These are phyloP conservation scores for Acrobasis suavella DNA, from an alignment of 2,888 invertebrate genomes.

Conservation along the genomic window DNA sequence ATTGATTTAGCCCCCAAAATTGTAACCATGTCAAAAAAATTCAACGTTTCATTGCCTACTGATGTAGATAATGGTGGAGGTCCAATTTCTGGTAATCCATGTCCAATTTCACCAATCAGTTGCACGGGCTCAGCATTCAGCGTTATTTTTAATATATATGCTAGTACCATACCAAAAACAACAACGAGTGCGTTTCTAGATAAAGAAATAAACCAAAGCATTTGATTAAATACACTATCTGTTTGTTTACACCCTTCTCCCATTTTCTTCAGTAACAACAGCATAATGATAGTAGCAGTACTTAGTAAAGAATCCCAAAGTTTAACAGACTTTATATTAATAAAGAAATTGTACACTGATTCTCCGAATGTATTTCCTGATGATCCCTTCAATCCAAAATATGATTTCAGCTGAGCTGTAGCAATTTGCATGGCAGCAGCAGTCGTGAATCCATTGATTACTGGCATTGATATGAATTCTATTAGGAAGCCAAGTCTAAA, in stretches of 20 bases:
- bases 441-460: conserved; percentile 91
- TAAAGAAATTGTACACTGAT: conserved; percentile 83
- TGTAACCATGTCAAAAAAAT: conserved; percentile 84
- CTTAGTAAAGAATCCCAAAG: conserved; percentile 87
- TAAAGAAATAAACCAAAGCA: conserved; percentile 85
- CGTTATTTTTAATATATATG: conserved; percentile 64
- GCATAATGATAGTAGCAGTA: conserved; percentile 82
- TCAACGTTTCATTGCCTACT: conserved; percentile 81
- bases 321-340: conserved; percentile 81
- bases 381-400: conserved; percentile 85
- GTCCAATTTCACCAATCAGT: conserved; percentile 85
- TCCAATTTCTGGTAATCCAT: conserved; percentile 86
- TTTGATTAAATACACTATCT: conserved; percentile 67
- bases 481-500: conserved; percentile 91
- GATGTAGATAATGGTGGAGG: conserved; percentile 86
- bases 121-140: conserved; percentile 81
- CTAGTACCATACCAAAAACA: conserved; percentile 86
- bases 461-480: conserved; percentile 93
- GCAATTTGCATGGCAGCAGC: conserved; percentile 93
- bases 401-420: conserved; percentile 88
- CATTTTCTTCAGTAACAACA: conserved; percentile 84
- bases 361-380: conserved; percentile 85
- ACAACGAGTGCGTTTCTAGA: conserved; percentile 93
- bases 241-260: conserved; percentile 79
- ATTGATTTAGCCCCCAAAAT: conserved; percentile 83